These are phyloP conservation scores for Boulengeromyrus knoepffleri DNA, from an alignment of 2,113 vertebrate species.

Conservation along the genomic window DNA sequence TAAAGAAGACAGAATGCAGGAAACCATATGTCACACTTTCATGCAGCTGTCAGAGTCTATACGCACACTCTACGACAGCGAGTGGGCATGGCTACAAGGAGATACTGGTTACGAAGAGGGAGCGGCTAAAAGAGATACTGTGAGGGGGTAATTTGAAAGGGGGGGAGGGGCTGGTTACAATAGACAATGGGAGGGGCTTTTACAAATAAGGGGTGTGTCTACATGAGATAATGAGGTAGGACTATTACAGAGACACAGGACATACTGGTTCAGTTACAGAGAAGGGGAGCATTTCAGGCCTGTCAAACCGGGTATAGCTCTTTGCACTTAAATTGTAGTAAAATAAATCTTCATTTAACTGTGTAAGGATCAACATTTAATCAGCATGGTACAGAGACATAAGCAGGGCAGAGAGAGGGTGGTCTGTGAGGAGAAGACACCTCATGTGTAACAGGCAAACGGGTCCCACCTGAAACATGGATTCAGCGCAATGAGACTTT, in stretches of 20 bases:
- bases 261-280: background rate
- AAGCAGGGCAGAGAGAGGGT: background rate
- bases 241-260: background rate
- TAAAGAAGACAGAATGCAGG: background rate
- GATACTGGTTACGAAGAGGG: background rate
- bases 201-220: background rate
- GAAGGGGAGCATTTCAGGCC: background rate
- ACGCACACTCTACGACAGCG: background rate
- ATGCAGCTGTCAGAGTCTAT: background rate
- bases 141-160: background rate
- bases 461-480: constrained; percentile 54
- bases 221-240: background rate
- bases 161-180: background rate
- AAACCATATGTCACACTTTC: background rate
- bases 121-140: background rate
- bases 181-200: background rate
- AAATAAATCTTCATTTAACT: background rate
- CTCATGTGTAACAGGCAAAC: constrained; percentile 34
- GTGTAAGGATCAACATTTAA: background rate
- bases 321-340: background rate
- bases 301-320: background rate
- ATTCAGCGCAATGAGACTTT: constrained; percentile 54
- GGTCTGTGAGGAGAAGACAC: background rate
- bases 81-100: background rate
- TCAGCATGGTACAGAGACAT: background rate